phyloP scores from a whole-genome alignment of 2,113 vertebrate species.

The Oncorhynchus nerka region DNA sequence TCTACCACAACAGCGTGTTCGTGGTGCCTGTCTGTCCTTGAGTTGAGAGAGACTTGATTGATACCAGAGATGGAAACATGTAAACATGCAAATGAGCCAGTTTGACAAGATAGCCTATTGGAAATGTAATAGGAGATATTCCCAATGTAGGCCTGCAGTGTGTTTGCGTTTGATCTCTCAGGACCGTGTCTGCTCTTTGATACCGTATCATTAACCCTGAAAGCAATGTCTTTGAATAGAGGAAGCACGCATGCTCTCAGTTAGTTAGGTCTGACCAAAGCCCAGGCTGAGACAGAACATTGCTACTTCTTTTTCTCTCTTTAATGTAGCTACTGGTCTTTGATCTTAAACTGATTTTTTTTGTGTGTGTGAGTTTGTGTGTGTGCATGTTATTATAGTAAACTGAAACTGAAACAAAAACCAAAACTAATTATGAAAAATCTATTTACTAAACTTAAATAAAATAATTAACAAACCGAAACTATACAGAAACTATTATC shows the following conservation, averaged over 20 bases:
- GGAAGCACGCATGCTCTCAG: constrained; percentile 17
- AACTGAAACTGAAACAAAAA: no score
- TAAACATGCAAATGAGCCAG: not conserved
- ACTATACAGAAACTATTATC: no score
- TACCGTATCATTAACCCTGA: constrained; percentile 43
- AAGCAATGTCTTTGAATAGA: constrained; percentile 33
- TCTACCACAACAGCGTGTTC: not conserved
- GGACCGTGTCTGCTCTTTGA: constrained; percentile 49
- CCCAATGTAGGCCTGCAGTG: constrained; percentile 24
- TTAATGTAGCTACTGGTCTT: constrained; percentile 47
- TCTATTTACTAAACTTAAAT: no score
- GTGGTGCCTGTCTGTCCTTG: not conserved
- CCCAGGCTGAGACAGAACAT: constrained; percentile 17
- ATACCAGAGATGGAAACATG: constrained; percentile 2
- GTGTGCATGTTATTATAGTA: no score
- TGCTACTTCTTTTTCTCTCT: constrained; percentile 8
- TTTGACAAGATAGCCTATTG: not conserved
- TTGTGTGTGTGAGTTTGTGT: no score
- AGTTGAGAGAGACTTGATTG: constrained; percentile 24
- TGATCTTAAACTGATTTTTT: constrained; percentile 39
- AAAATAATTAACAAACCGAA: no score
- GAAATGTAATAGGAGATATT: constrained; percentile 9
- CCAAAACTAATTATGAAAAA: no score
- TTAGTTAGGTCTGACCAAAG: constrained; percentile 12
- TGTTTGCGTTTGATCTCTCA: constrained; percentile 57